Base-by-base conservation (phyloP, 1,140 invertebrate genomes). In the Papilio xuthus region DNA sequence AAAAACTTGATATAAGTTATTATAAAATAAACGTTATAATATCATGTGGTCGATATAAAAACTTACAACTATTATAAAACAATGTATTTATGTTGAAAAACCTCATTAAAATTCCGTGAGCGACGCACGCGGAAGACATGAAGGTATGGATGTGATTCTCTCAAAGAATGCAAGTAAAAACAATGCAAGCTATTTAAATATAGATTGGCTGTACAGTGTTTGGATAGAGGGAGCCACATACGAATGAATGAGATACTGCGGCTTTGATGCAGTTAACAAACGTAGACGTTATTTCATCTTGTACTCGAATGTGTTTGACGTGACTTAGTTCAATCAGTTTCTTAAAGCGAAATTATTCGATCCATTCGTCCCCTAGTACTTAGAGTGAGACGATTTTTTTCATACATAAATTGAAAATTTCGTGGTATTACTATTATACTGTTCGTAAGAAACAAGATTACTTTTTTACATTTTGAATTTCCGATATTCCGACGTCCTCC, bases 161-260 rank as follows among this genome's bases (percentile, higher is more conserved):
- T 42, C 41, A 47, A 73, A 47, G 71, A 73, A 73, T 73, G 71
- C 71, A 73, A n/a, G 42, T 47, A 73, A 73, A 73, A 73, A 73
- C 71, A 73, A 73, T 73, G 71, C 41, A 73, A 15, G 71, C 42
- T 73, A 73, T 73, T 73, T 26, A 73, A 50, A 73, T 71, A 44
- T 42, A 73, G 41, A 73, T 28, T 47, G 32, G 15, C 26, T 18
- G 70, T 63, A 56, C 60, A 23, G 13, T 32, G 60, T 63, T 32
- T 63, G 26, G 26, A 13, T 13, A 63, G 26, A 63, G 60, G 26
- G 60, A 15, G 10, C 9, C 12, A 60, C 20, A 28, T 26, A 63
- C 60, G 60, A n/a, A n/a, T 53, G 50, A 53, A 53, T 53, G 18
- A 63, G 7, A 60, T 0, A 63, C 20, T 23, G 20, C 12, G 8